Evolutionary conservation across 2,113 vertebrate species (phyloP).

Genomic region (Oncorhynchus masou): DNA sequence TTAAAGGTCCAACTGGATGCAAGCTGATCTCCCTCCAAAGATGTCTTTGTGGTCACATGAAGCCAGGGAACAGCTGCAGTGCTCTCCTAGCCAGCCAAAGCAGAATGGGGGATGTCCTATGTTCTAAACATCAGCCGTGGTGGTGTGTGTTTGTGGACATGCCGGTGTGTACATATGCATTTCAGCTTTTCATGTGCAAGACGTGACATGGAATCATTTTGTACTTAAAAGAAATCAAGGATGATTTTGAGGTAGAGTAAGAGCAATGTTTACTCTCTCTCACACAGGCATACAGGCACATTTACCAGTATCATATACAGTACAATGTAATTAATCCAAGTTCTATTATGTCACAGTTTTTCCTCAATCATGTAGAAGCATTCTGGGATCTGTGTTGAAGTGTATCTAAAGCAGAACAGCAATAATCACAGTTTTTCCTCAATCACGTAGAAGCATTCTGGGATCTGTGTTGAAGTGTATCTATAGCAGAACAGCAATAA

Average conservation of each 20-base stretch:
- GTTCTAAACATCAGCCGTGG: slow-evolving; percentile 14
- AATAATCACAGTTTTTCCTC: no score
- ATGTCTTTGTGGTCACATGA: slow-evolving; percentile 69
- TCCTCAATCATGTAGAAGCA: no score
- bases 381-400: no score
- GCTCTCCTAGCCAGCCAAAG: slow-evolving; percentile 34
- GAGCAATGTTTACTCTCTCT: not conserved
- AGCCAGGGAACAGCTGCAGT: slow-evolving; percentile 61
- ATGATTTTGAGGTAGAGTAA: not conserved
- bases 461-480: no score
- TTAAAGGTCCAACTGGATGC: slow-evolving; percentile 62
- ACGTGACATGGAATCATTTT: slow-evolving; percentile 8
- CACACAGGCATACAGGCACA: not conserved
- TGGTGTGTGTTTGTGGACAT: slow-evolving; percentile 9
- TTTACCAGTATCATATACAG: not conserved
- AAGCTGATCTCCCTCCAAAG: slow-evolving; percentile 70
- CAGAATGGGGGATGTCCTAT: slow-evolving; percentile 46
- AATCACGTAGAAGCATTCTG: no score
- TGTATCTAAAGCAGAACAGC: no score
- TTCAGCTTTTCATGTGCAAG: slow-evolving; percentile 12
- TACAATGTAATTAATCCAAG: not conserved
- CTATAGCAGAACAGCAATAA: no score
- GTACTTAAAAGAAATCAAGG: not conserved
- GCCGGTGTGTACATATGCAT: not conserved
- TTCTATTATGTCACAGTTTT: no score